Evolutionary conservation across 1,140 invertebrate species (phyloP).

Genomic region (Drosophila varians): DNA sequence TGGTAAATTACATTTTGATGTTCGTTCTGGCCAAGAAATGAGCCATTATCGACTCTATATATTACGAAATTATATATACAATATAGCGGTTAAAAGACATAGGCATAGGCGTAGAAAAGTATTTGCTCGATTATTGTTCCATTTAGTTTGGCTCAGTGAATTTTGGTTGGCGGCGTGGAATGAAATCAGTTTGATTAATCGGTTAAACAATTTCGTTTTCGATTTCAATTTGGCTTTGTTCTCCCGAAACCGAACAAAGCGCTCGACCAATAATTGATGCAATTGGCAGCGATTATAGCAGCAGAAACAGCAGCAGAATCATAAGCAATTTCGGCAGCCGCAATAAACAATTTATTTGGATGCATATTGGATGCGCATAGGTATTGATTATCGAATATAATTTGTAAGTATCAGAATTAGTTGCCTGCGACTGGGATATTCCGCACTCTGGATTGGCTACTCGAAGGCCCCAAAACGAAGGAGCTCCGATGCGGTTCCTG

Average conservation of each 20-base stretch:
- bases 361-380: conserved; percentile 14
- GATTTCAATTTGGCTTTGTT: conserved; percentile 10
- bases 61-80: neutral
- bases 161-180: conserved; percentile 30
- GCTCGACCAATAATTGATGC: conserved; percentile 53
- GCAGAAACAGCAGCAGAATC: conserved; percentile 5
- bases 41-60: conserved; percentile 29
- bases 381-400: conserved; percentile 26
- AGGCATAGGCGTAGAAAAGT: conserved; percentile 10
- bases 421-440: conserved; percentile 28
- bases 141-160: conserved; percentile 38
- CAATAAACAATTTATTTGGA: conserved; percentile 6
- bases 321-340: conserved; percentile 4
- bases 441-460: conserved; percentile 17
- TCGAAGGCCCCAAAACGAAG: conserved; percentile 70
- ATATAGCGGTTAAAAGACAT: neutral
- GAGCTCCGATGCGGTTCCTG: conserved; percentile 56
- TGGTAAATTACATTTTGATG: conserved; percentile 82
- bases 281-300: conserved; percentile 58
- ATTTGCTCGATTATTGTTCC: conserved; percentile 22
- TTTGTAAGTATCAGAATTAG: conserved; percentile 3
- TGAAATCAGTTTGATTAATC: conserved; percentile 69
- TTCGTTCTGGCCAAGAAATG: conserved; percentile 37
- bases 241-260: conserved; percentile 23
- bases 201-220: conserved; percentile 48